Evolutionary conservation across 1,140 invertebrate genomes (phyloP).

Genomic region (Physella acuta): DNA sequence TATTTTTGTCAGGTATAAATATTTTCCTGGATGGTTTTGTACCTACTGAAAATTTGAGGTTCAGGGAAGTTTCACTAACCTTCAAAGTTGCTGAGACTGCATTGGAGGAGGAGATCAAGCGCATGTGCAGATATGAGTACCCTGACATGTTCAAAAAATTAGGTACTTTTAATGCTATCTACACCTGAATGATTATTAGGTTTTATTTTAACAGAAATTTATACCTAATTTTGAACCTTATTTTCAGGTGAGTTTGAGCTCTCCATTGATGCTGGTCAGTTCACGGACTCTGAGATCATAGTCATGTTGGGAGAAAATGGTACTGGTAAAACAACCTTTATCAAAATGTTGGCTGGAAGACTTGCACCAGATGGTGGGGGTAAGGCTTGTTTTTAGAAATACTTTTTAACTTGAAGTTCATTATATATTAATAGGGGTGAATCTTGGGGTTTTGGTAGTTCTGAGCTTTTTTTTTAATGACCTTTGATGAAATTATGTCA

Average conservation of each 20-base stretch:
- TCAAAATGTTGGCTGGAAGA: constrained; percentile 95
- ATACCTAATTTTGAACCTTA: constrained; percentile 1
- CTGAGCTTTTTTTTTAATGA: too few species aligned
- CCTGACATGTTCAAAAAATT: constrained; percentile 76
- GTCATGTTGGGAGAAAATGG: constrained; percentile 98
- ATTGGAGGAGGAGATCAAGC: constrained; percentile 94
- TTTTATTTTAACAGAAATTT: constrained; percentile 9
- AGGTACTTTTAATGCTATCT: constrained; percentile 52
- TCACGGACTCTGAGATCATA: constrained; percentile 99
- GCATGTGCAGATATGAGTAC: constrained; percentile 95
- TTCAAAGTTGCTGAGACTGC: constrained; percentile 99
- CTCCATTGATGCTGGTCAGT: constrained; percentile 83
- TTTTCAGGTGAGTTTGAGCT: constrained; percentile 78
- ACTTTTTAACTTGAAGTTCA: too few species aligned
- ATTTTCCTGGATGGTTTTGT: constrained; percentile 99
- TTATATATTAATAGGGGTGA: too few species aligned
- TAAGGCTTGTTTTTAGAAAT: too few species aligned
- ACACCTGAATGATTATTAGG: not conserved
- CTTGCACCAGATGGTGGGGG: constrained; percentile 86
- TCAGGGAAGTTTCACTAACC: constrained; percentile 91
- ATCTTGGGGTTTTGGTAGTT: not conserved
- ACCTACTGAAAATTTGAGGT: constrained; percentile 97
- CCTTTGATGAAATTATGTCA: not conserved
- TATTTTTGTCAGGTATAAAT: constrained; percentile 78
- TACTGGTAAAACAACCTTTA: constrained; percentile 99